Percentiles rank a stretch among this genome's conserved stretches.
Conservation (phyloP, 2,797 vertebrate genomes). For the Hydrophis major region DNA sequence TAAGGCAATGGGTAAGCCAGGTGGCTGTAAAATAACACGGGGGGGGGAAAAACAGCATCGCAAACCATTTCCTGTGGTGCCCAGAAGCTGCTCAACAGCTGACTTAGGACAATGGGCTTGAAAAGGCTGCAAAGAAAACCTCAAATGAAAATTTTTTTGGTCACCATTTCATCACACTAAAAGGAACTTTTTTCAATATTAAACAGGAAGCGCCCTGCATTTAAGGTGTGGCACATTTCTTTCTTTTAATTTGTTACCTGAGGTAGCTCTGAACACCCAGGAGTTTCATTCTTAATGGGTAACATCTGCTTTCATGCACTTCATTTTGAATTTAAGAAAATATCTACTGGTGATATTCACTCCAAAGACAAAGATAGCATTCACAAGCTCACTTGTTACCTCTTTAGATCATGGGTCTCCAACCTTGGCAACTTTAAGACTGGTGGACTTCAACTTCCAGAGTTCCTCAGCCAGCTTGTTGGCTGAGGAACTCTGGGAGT, state of each 20-base stretch:
- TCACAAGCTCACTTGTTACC: background rate
- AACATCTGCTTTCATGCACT: background rate
- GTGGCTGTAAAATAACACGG: background rate
- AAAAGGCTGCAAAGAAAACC: constrained; percentile 30
- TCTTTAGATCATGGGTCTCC: background rate
- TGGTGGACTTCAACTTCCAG: no score
- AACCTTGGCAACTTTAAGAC: no score
- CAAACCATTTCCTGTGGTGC: constrained; percentile 3
- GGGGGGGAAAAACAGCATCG: background rate
- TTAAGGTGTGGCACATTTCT: constrained; percentile 19
- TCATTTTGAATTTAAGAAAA: background rate
- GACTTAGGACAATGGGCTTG: background rate
- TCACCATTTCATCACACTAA: accelerated
- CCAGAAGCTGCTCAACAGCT: constrained; percentile 18
- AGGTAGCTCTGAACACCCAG: constrained; percentile 10
- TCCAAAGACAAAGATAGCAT: background rate
- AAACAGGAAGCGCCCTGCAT: constrained; percentile 37
- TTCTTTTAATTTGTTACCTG: constrained; percentile 4
- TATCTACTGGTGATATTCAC: background rate
- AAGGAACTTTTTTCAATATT: constrained; percentile 15
- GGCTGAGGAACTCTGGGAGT: no score
- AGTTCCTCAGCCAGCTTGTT: no score
- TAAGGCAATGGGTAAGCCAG: background rate
- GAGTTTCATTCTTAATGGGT: background rate
- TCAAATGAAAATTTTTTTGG: constrained; percentile 30